Conservation (phyloP, 1,140 invertebrate species). For the Drosophila gunungcola region DNA sequence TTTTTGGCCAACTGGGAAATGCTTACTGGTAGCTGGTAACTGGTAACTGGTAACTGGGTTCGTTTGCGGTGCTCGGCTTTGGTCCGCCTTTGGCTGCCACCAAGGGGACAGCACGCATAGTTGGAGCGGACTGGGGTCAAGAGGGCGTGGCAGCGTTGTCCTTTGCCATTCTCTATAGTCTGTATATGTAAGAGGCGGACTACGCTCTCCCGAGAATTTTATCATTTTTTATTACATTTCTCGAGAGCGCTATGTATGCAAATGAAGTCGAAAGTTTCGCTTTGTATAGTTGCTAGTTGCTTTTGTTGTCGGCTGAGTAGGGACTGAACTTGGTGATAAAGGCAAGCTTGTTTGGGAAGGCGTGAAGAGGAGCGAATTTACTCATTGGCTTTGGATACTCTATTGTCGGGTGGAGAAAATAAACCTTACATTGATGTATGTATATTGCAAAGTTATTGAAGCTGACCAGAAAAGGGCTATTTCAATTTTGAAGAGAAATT, state of each 20-base stretch:
- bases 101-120: slow-evolving; percentile 44
- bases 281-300: slow-evolving; percentile 75
- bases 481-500: not conserved
- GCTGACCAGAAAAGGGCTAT: not conserved
- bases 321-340: slow-evolving; percentile 6
- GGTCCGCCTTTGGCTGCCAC: slow-evolving; percentile 44
- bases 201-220: slow-evolving; percentile 63
- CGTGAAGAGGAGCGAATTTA: slow-evolving; percentile 17
- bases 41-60: slow-evolving; percentile 55
- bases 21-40: slow-evolving; percentile 11
- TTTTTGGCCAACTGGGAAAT: slow-evolving; percentile 50
- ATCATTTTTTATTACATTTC: slow-evolving; percentile 83
- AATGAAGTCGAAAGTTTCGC: slow-evolving; percentile 82
- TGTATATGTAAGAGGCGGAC: slow-evolving; percentile 13
- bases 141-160: slow-evolving; percentile 30
- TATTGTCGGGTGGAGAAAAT: not conserved
- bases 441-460: slow-evolving; percentile 9
- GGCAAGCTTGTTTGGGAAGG: slow-evolving; percentile 20
- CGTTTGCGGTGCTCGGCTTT: slow-evolving; percentile 55
- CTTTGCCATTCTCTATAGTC: slow-evolving; percentile 4
- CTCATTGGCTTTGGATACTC: slow-evolving; percentile 37
- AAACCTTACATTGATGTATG: not conserved
- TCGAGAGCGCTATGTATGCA: slow-evolving; percentile 83
- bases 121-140: slow-evolving; percentile 3
- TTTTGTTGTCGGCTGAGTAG: slow-evolving; percentile 29